phyloP scores from a whole-genome alignment of 2,888 invertebrate genomes.

The Caenorhabditis sp. region DNA sequence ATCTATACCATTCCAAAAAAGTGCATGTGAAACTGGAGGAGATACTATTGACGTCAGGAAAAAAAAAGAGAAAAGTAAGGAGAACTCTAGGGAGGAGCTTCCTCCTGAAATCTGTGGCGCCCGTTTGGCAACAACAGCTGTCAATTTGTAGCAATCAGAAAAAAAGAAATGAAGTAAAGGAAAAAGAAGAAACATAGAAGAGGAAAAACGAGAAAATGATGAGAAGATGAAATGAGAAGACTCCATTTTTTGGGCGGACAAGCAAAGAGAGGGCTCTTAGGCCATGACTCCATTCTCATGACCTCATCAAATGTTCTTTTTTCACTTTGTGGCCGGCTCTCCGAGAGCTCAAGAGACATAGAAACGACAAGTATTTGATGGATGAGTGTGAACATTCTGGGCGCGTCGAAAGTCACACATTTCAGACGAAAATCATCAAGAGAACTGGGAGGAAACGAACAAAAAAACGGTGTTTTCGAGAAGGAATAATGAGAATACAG shows the following conservation, averaged over 20 bases:
- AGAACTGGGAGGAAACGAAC: not conserved
- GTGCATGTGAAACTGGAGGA: slow-evolving; percentile 40
- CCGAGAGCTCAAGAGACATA: slow-evolving; percentile 17
- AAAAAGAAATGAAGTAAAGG: slow-evolving; percentile 11
- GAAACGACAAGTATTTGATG: slow-evolving; percentile 48
- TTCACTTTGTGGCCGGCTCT: slow-evolving; percentile 29
- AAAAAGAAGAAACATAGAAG: slow-evolving; percentile 30
- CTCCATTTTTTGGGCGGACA: slow-evolving; percentile 32
- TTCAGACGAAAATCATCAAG: slow-evolving; percentile 9
- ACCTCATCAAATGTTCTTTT: slow-evolving; percentile 56
- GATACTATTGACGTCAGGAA: not conserved
- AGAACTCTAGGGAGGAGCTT: not conserved
- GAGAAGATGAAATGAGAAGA: slow-evolving; percentile 35
- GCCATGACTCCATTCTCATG: slow-evolving; percentile 32
- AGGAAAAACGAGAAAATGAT: slow-evolving; percentile 34
- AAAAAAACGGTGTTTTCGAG: slow-evolving; percentile 21
- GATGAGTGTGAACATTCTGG: slow-evolving; percentile 51
- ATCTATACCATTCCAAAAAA: not conserved
- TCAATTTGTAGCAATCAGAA: slow-evolving; percentile 52
- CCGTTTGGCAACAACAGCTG: slow-evolving; percentile 57
- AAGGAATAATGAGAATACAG: not conserved
- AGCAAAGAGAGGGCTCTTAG: slow-evolving; percentile 15
- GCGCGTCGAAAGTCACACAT: slow-evolving; percentile 44
- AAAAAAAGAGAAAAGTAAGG: slow-evolving; percentile 3
- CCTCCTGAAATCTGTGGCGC: slow-evolving; percentile 29